phyloP scores from a whole-genome alignment of 2,888 invertebrate genomes.

The Mimumesa dahlbomi region DNA sequence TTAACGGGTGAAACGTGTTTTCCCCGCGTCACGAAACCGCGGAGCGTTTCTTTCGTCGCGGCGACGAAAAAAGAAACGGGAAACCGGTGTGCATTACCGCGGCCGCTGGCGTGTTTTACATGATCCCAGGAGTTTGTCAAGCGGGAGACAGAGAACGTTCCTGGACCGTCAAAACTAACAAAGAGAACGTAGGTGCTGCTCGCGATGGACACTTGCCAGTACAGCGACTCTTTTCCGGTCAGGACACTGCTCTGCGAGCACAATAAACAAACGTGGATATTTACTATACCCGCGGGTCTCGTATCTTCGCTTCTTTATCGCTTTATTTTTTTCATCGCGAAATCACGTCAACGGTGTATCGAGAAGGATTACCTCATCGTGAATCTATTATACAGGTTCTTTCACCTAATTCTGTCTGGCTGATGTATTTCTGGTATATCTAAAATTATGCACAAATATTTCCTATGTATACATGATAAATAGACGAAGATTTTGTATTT shows the following conservation, averaged over 20 bases:
- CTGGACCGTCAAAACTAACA: conserved; percentile 4
- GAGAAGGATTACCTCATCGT: too few species aligned
- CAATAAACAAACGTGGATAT: conserved; percentile 38
- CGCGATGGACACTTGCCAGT: conserved; percentile 39
- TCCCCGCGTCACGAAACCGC: neutral
- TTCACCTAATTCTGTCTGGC: too few species aligned
- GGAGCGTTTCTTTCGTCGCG: neutral
- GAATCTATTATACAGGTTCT: too few species aligned
- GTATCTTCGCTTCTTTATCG: neutral
- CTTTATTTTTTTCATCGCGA: neutral
- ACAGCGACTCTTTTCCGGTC: conserved; percentile 9
- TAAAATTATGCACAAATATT: too few species aligned
- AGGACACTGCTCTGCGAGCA: conserved; percentile 38
- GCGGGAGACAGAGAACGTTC: neutral
- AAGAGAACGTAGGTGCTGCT: conserved; percentile 1
- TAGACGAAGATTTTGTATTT: too few species aligned
- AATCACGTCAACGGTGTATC: too few species aligned
- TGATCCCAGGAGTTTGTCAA: neutral
- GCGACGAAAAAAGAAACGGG: neutral
- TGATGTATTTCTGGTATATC: too few species aligned
- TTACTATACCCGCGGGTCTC: neutral
- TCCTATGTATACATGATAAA: too few species aligned
- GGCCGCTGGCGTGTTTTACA: neutral
- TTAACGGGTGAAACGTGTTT: neutral
- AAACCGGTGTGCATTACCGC: neutral